Evolutionary conservation across 2,113 vertebrate genomes (phyloP).

Genomic region (Hyla sarda): DNA sequence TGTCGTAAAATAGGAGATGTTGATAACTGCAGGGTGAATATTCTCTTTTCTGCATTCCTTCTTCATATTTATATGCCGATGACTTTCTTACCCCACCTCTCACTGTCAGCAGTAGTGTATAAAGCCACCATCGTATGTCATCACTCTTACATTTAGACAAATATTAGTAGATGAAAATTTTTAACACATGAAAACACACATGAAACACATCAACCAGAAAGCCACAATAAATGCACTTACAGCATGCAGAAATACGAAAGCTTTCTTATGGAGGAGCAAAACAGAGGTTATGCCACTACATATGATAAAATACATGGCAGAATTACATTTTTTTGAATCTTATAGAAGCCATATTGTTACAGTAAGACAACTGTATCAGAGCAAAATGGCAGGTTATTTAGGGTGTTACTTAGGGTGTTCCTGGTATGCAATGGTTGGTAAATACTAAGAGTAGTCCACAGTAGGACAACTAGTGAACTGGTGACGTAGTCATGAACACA

Average conservation of each 20-base stretch:
- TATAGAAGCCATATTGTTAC: too few species aligned
- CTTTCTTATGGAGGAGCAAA: not conserved
- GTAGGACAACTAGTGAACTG: too few species aligned
- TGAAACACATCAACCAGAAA: conserved; percentile 42
- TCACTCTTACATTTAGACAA: conserved; percentile 44
- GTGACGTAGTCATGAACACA: too few species aligned
- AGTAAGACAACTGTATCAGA: too few species aligned
- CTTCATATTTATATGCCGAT: not conserved
- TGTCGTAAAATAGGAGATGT: not conserved
- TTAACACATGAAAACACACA: conserved; percentile 47
- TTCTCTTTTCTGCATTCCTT: not conserved
- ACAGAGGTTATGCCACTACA: not conserved
- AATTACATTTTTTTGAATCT: too few species aligned
- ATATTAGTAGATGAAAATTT: conserved; percentile 48
- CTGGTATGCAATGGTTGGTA: too few species aligned
- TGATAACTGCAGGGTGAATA: not conserved
- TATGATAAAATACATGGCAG: not conserved
- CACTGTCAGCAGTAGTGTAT: conserved; percentile 31
- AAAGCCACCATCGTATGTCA: conserved; percentile 41
- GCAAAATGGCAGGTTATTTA: too few species aligned
- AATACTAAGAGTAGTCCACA: too few species aligned
- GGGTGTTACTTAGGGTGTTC: too few species aligned
- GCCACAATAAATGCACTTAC: not conserved
- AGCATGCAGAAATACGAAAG: not conserved
- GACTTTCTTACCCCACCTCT: not conserved